These are phyloP conservation scores for Trichoplusia ni DNA, from an alignment of 1,140 invertebrate species.

Conservation along the genomic window DNA sequence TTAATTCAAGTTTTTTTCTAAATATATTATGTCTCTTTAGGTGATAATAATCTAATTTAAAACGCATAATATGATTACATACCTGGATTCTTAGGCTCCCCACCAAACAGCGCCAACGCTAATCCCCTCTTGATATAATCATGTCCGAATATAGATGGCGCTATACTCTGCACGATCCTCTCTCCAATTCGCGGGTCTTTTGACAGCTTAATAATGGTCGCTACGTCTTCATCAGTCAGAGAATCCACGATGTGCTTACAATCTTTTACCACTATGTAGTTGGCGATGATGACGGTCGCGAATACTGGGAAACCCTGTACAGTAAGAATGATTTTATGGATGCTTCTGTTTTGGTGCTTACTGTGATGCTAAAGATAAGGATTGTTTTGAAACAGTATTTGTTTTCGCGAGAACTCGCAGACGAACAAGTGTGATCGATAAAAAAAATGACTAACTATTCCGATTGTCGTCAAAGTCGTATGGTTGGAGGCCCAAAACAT, in stretches of 20 bases:
- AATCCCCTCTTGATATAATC: slow-evolving; percentile 97
- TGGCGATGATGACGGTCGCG: slow-evolving; percentile 98
- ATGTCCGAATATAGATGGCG: slow-evolving; percentile 99
- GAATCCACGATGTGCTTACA: slow-evolving; percentile 94
- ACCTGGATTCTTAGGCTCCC: slow-evolving; percentile 98
- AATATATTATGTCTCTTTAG: no score
- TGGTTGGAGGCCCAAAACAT: no score
- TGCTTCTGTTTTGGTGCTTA: no score
- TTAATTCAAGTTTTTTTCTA: no score
- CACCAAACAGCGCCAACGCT: slow-evolving; percentile 97
- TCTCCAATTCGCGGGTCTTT: slow-evolving; percentile 97
- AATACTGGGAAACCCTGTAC: slow-evolving; percentile 97
- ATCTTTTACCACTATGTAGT: slow-evolving; percentile 97
- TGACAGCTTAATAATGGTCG: slow-evolving; percentile 91
- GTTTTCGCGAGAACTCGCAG: no score
- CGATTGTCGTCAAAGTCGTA: no score
- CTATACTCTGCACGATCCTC: slow-evolving; percentile 96
- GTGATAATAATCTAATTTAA: no score
- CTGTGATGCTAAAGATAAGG: no score
- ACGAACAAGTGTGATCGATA: no score
- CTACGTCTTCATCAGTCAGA: slow-evolving; percentile 98
- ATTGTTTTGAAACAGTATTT: no score
- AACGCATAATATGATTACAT: slow-evolving; percentile 38
- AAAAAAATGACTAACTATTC: no score
- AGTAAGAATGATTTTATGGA: neutral